These are phyloP conservation scores for Recurvirostra avosetta DNA, from an alignment of 2,113 vertebrate species.

Conservation along the genomic window DNA sequence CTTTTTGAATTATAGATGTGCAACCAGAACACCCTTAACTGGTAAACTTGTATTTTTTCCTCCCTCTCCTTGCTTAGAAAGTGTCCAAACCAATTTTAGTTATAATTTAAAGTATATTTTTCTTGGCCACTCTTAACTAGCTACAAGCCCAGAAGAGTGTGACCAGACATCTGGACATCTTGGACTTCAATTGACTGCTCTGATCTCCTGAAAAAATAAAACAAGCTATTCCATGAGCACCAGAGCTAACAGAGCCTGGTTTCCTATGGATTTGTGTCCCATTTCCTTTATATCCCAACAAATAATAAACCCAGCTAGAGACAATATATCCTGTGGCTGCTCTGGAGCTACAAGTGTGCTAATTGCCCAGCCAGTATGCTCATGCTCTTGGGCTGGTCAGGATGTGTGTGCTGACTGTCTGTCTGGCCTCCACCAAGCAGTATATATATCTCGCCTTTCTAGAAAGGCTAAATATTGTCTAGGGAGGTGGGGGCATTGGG, in stretches of 20 bases:
- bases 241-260: slow-evolving; percentile 47
- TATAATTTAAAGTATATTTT: slow-evolving; percentile 53
- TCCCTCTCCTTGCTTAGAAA: neutral
- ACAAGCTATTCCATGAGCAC: slow-evolving; percentile 42
- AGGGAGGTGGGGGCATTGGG: neutral
- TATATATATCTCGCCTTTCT: neutral
- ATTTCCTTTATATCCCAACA: slow-evolving; percentile 60
- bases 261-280: slow-evolving; percentile 61
- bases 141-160: slow-evolving; percentile 50
- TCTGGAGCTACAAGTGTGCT: slow-evolving; percentile 19
- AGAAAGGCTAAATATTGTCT: neutral
- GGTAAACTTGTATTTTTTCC: slow-evolving; percentile 30
- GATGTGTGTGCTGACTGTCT: slow-evolving; percentile 40
- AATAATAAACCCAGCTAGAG: slow-evolving; percentile 62
- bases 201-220: slow-evolving; percentile 60
- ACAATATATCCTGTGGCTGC: slow-evolving; percentile 52
- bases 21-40: neutral
- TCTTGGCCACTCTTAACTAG: slow-evolving; percentile 55
- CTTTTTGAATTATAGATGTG: slow-evolving; percentile 22
- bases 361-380: neutral
- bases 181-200: slow-evolving; percentile 59
- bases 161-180: slow-evolving; percentile 68
- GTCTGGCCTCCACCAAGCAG: neutral
- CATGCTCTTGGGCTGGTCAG: neutral
- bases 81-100: slow-evolving; percentile 3